These are phyloP conservation scores for Gopherus evgoodei DNA, from an alignment of 2,113 vertebrate genomes.

Conservation along the genomic window DNA sequence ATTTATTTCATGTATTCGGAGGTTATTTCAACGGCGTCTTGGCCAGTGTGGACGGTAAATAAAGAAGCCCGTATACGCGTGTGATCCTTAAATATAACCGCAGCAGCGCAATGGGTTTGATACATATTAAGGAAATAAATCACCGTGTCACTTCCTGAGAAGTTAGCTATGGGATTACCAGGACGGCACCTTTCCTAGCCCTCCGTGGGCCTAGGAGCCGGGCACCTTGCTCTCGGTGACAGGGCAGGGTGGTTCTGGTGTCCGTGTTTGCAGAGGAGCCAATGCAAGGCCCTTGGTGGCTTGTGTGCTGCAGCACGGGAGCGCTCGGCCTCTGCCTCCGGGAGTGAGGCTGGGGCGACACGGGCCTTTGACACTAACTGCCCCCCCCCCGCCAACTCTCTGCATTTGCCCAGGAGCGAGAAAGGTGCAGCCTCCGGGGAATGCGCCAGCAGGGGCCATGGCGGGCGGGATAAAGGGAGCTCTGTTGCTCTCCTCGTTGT, in stretches of 20 bases:
- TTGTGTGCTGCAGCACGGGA: neutral
- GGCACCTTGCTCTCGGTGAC: neutral
- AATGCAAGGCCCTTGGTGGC: too few relatives aligned
- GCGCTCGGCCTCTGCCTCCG: neutral
- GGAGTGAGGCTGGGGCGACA: neutral
- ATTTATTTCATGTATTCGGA: neutral
- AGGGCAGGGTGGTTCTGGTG: neutral
- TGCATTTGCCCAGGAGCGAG: conserved; percentile 50
- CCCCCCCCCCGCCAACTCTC: neutral
- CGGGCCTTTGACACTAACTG: neutral
- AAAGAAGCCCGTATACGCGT: too few relatives aligned
- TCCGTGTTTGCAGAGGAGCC: too few relatives aligned
- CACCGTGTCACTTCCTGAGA: too few relatives aligned
- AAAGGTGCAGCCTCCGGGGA: conserved; percentile 77
- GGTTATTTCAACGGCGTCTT: neutral
- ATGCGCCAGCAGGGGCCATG: conserved; percentile 73
- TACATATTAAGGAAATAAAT: neutral
- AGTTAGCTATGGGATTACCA: neutral
- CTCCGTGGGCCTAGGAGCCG: neutral
- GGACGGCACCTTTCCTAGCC: too few relatives aligned
- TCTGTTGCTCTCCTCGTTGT: conserved; percentile 76
- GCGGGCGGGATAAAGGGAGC: conserved; percentile 77
- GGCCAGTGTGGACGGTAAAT: too few relatives aligned
- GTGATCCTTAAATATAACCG: neutral
- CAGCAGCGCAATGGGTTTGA: neutral